phyloP scores from a whole-genome alignment of 2,113 vertebrate genomes.

The Chlorodrepanis virens region DNA sequence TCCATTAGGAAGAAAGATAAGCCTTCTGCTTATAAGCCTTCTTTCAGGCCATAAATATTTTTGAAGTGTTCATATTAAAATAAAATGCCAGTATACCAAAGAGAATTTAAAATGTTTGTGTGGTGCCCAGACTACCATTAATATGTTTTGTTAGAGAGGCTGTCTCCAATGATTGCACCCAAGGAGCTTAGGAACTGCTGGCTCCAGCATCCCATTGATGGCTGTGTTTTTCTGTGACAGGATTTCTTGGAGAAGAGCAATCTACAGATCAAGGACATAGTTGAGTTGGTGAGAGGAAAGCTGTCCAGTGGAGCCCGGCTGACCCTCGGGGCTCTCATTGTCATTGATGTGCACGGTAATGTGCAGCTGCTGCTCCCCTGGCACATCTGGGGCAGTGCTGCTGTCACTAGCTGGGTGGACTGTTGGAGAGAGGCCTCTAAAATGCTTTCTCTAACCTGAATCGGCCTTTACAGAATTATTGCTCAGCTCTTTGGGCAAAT shows the following conservation, averaged over 20 bases:
- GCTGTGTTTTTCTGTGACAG: conserved; percentile 60
- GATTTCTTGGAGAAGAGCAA: conserved; percentile 86
- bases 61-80: neutral
- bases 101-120: neutral
- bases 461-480: neutral
- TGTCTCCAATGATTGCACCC: neutral
- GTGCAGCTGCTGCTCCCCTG: neutral
- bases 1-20: neutral
- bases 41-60: neutral
- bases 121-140: neutral
- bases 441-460: neutral
- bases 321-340: conserved; percentile 87
- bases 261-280: conserved; percentile 84
- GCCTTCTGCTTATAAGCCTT: neutral
- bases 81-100: neutral
- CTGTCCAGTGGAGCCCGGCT: conserved; percentile 84
- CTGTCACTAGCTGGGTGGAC: neutral
- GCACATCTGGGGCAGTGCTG: neutral
- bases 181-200: neutral
- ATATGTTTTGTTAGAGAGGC: neutral
- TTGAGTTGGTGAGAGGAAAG: conserved; percentile 88
- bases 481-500: neutral
- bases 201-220: neutral
- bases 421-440: neutral
- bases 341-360: conserved; percentile 91